These are phyloP conservation scores for Actinopyga echinites DNA, from an alignment of 53 echinoderm and acorn worm genomes.

Conservation along the genomic window DNA sequence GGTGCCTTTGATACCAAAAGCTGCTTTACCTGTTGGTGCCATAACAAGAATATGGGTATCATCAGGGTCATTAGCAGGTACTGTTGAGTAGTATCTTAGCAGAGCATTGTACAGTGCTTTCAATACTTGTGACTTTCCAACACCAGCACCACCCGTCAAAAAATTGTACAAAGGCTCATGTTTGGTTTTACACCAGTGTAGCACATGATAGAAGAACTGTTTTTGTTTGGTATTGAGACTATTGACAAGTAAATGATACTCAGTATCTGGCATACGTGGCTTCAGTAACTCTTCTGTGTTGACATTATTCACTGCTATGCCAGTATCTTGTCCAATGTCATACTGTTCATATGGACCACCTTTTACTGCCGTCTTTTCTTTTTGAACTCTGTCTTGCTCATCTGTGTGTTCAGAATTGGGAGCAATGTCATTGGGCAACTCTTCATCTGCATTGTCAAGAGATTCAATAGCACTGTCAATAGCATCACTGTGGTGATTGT, in stretches of 20 bases:
- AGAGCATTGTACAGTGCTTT: too few relatives aligned
- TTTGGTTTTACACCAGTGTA: too few relatives aligned
- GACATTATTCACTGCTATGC: too few relatives aligned
- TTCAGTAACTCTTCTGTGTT: conserved; percentile 23
- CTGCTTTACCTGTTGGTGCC: too few relatives aligned
- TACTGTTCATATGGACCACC: conserved; percentile 9
- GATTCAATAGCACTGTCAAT: too few relatives aligned
- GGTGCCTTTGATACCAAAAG: too few relatives aligned
- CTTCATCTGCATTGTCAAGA: background rate
- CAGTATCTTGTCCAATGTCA: conserved; percentile 38
- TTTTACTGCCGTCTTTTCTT: background rate
- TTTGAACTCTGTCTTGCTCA: background rate
- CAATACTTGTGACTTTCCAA: too few relatives aligned
- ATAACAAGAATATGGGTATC: too few relatives aligned
- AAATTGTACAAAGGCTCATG: conserved; percentile 44
- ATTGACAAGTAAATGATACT: conserved; percentile 49
- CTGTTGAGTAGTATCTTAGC: too few relatives aligned
- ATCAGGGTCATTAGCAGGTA: too few relatives aligned
- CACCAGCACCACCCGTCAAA: conserved; percentile 63
- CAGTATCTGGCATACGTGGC: conserved; percentile 46
- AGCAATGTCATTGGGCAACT: background rate
- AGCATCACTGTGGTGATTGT: conserved; percentile 17
- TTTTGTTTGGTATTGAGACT: too few relatives aligned
- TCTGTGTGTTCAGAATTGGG: background rate
- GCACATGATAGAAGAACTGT: conserved; percentile 61